These are phyloP conservation scores for Porites divaricata DNA, from an alignment of 92 coral and sea anemone genomes.

Conservation along the genomic window DNA sequence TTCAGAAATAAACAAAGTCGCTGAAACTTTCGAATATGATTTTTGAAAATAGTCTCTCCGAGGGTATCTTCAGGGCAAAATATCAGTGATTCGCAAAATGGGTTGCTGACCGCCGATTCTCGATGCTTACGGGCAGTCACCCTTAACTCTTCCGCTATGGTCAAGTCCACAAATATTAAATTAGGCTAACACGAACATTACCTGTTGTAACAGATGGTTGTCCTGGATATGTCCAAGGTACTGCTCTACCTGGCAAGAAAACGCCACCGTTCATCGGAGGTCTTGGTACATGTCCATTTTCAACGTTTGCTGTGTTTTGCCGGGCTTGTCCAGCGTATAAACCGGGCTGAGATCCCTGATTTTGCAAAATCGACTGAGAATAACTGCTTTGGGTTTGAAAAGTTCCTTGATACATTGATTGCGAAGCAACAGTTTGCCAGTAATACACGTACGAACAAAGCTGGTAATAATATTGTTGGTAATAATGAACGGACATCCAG, in stretches of 20 bases:
- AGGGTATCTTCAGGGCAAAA: too few relatives aligned
- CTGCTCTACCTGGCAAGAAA: conserved; percentile 5
- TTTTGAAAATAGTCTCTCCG: too few relatives aligned
- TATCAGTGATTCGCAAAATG: too few relatives aligned
- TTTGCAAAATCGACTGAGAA: conserved; percentile 16
- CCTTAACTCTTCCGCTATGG: not conserved
- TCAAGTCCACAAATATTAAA: too few relatives aligned
- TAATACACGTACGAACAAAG: conserved; percentile 54
- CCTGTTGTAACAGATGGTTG: conserved; percentile 20
- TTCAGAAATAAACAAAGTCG: too few relatives aligned
- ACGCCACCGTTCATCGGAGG: conserved; percentile 5
- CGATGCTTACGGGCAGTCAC: too few relatives aligned
- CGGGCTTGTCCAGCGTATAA: conserved; percentile 16
- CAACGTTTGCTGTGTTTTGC: not conserved
- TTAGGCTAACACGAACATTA: not conserved
- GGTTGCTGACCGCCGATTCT: too few relatives aligned
- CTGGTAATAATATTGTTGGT: conserved; percentile 61
- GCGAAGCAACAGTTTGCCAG: conserved; percentile 66
- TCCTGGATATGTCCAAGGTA: conserved; percentile 26
- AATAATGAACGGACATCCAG: conserved; percentile 63
- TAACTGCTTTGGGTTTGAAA: conserved; percentile 20
- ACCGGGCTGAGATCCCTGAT: conserved; percentile 9
- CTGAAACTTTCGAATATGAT: too few relatives aligned
- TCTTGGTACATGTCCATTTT: not conserved
- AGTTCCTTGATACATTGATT: conserved; percentile 37